A percentile compares a stretch with the other conserved stretches of the same genome.
These are phyloP conservation scores for Oopsacas minuta DNA, from an alignment of 37 sponge, comb jelly and placozoan species.

Conservation along the genomic window DNA sequence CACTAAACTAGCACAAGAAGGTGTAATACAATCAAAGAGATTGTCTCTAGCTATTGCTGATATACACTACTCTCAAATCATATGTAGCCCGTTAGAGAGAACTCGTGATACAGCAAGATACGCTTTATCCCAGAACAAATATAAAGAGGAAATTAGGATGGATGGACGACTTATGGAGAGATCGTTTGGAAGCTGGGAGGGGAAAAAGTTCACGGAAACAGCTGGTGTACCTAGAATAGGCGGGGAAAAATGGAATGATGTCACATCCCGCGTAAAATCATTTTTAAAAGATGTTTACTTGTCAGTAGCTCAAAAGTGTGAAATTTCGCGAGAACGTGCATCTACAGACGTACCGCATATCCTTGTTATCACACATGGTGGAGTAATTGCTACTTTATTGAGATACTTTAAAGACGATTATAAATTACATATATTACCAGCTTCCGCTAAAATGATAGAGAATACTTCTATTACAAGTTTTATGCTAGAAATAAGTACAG, in stretches of 20 bases:
- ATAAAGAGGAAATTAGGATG: neutral
- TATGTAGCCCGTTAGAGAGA: conserved; percentile 6
- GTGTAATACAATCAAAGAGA: neutral
- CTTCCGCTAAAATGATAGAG: neutral
- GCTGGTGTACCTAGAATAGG: neutral
- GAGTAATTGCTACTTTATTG: neutral
- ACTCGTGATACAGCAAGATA: neutral
- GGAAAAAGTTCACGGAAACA: neutral
- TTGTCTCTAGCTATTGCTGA: neutral
- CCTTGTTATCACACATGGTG: neutral
- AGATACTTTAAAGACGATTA: neutral
- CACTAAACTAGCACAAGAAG: neutral
- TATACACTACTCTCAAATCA: neutral
- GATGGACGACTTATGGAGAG: neutral
- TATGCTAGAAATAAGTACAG: neutral
- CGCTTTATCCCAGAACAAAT: neutral
- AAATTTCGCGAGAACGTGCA: neutral
- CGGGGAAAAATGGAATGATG: neutral
- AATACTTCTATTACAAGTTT: neutral
- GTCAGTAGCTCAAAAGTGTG: neutral
- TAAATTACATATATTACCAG: neutral
- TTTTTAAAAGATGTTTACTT: neutral
- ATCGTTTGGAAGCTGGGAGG: neutral
- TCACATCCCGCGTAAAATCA: neutral
- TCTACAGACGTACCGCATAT: neutral